These are phyloP conservation scores for Lampropteryx suffumata DNA, from an alignment of 2,888 invertebrate genomes.

Conservation along the genomic window DNA sequence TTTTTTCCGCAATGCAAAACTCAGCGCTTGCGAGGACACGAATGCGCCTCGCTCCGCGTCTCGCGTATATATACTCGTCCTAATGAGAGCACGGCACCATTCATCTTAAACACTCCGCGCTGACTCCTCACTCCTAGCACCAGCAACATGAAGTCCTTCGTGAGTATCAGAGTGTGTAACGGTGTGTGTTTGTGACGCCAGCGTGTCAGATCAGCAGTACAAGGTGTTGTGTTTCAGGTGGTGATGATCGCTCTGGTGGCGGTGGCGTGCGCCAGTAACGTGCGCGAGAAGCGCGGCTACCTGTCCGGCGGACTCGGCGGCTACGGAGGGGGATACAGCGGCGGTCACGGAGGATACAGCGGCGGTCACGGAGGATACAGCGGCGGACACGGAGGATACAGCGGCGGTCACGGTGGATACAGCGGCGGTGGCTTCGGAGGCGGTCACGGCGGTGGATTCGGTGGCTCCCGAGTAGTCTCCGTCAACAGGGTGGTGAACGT, in stretches of 20 bases:
- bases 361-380: constrained; percentile 19
- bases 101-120: constrained; percentile 11
- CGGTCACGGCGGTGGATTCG: too few species aligned
- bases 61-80: constrained; percentile 16
- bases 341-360: constrained; percentile 24
- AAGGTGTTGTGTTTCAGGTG: constrained; percentile 28
- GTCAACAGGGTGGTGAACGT: constrained; percentile 52
- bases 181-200: neutral
- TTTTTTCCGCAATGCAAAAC: neutral
- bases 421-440: too few species aligned
- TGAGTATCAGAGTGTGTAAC: constrained; percentile 39
- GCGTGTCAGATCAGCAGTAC: neutral
- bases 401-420: too few species aligned
- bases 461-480: constrained; percentile 40
- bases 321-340: constrained; percentile 13
- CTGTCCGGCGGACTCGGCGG: constrained; percentile 19
- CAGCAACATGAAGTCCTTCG: constrained; percentile 50
- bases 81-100: constrained; percentile 10
- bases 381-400: too few species aligned
- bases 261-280: constrained; percentile 32
- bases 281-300: constrained; percentile 35
- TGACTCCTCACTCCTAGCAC: constrained; percentile 1
- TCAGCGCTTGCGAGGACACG: constrained; percentile 13
- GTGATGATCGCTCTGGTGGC: constrained; percentile 34
- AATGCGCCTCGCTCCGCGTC: constrained; percentile 24